Conservation (phyloP, 2,797 vertebrate species). For the Rhinatrema bivittatum region DNA sequence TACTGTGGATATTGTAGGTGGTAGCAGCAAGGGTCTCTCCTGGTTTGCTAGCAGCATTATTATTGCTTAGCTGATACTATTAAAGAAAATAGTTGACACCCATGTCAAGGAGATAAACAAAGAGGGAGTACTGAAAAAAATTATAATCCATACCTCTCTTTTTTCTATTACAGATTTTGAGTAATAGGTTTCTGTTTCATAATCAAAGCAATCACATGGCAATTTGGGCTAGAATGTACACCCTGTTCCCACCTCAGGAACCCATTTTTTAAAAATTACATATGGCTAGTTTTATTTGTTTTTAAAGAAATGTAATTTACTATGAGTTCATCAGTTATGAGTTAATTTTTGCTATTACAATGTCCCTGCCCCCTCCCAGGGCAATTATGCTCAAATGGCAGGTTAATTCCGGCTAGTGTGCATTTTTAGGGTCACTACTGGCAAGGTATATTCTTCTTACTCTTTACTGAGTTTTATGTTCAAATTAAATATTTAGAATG, state of each 20-base stretch:
- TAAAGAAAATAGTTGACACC: slow-evolving; percentile 9
- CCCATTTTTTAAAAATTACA: slow-evolving; percentile 65
- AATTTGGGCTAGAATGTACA: slow-evolving; percentile 58
- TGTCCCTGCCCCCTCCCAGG: slow-evolving; percentile 60
- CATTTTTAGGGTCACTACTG: slow-evolving; percentile 30
- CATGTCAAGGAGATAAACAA: slow-evolving; percentile 7
- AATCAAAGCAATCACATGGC: slow-evolving; percentile 52
- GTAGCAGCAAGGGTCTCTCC: slow-evolving; percentile 1
- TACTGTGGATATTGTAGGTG: slow-evolving; percentile 14
- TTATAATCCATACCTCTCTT: slow-evolving; percentile 14
- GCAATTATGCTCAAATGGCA: slow-evolving; percentile 59
- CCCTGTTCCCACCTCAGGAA: slow-evolving; percentile 51
- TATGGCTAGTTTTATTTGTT: slow-evolving; percentile 69
- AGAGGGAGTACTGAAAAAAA: slow-evolving; percentile 12
- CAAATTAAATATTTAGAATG: too few relatives aligned
- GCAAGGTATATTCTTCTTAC: slow-evolving; percentile 26
- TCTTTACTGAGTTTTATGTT: too few relatives aligned
- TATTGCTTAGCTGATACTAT: slow-evolving; percentile 11
- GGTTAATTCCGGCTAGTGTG: slow-evolving; percentile 50
- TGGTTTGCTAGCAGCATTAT: background rate
- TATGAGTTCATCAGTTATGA: slow-evolving; percentile 60
- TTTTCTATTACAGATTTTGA: slow-evolving; percentile 34
- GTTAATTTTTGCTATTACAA: slow-evolving; percentile 65
- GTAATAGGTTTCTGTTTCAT: slow-evolving; percentile 40
- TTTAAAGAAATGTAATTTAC: slow-evolving; percentile 44